Conservation (phyloP, 2,797 vertebrate genomes). For the Macropodus opercularis region DNA sequence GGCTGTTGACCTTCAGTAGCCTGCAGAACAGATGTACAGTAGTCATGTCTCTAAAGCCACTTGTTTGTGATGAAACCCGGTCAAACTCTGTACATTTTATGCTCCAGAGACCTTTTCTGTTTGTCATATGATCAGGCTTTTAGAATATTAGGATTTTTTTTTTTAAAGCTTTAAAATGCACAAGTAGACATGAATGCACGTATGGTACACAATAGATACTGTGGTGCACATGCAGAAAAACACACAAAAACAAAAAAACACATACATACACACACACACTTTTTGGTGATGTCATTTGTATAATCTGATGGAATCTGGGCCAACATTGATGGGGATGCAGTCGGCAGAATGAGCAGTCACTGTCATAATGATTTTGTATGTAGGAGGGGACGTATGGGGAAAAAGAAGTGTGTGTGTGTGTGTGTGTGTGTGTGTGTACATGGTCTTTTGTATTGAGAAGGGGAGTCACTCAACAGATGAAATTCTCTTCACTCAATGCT, state of each 20-base stretch:
- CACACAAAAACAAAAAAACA: constrained; percentile 41
- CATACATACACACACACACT: constrained; percentile 37
- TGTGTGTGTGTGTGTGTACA: not conserved
- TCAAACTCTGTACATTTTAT: not conserved
- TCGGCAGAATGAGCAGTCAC: constrained; percentile 62
- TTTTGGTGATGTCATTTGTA: constrained; percentile 62
- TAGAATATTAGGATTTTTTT: not conserved
- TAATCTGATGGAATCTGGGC: constrained; percentile 78
- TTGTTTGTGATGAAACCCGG: constrained; percentile 12
- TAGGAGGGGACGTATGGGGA: constrained; percentile 60
- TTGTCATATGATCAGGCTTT: constrained; percentile 16
- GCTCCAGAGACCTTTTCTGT: not conserved
- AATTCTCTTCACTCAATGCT: constrained; percentile 21
- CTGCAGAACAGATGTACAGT: constrained; percentile 50
- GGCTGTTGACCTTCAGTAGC: constrained; percentile 35
- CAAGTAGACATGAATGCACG: not conserved
- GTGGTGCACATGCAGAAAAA: constrained; percentile 17
- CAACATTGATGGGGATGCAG: constrained; percentile 69
- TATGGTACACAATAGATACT: not conserved
- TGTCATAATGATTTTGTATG: constrained; percentile 63
- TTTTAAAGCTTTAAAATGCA: constrained; percentile 12
- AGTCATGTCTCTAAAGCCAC: constrained; percentile 18
- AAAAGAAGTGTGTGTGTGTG: not conserved
- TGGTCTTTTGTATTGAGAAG: constrained; percentile 1
- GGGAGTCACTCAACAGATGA: constrained; percentile 21